Conservation (phyloP, 2,888 invertebrate genomes). For the Microdon myrmicae region DNA sequence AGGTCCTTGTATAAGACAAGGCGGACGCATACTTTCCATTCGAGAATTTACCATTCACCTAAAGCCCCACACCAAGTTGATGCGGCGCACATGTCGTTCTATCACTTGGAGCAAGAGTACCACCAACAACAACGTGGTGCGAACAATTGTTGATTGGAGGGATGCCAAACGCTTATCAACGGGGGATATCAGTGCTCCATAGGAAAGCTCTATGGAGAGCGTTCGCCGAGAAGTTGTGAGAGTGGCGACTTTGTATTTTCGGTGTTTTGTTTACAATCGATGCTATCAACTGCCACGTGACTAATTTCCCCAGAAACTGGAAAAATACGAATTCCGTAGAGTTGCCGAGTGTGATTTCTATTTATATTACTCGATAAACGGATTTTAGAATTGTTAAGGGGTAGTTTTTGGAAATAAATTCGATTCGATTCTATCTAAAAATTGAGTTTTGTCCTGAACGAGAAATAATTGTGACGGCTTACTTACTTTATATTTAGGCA, state of each 20-base stretch:
- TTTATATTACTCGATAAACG: too few species aligned
- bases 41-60: conserved; percentile 46
- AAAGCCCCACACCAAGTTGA: conserved; percentile 34
- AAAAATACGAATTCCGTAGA: too few species aligned
- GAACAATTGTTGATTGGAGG: conserved; percentile 53
- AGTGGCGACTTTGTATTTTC: conserved; percentile 16
- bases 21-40: conserved; percentile 47
- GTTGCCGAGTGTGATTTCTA: too few species aligned
- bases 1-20: conserved; percentile 48
- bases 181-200: conserved; percentile 15
- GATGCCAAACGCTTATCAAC: conserved; percentile 22
- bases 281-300: conserved; percentile 32
- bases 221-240: too few species aligned
- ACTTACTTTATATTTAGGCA: too few species aligned
- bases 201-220: too few species aligned
- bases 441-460: too few species aligned
- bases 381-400: conserved; percentile 14
- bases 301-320: conserved; percentile 27
- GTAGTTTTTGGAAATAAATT: neutral
- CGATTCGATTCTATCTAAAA: too few species aligned
- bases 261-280: conserved; percentile 37
- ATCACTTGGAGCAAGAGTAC: conserved; percentile 38
- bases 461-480: too few species aligned
- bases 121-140: conserved; percentile 34
- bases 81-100: conserved; percentile 49